Conservation (phyloP, 2,113 vertebrate genomes). For the Callipepla californica region DNA sequence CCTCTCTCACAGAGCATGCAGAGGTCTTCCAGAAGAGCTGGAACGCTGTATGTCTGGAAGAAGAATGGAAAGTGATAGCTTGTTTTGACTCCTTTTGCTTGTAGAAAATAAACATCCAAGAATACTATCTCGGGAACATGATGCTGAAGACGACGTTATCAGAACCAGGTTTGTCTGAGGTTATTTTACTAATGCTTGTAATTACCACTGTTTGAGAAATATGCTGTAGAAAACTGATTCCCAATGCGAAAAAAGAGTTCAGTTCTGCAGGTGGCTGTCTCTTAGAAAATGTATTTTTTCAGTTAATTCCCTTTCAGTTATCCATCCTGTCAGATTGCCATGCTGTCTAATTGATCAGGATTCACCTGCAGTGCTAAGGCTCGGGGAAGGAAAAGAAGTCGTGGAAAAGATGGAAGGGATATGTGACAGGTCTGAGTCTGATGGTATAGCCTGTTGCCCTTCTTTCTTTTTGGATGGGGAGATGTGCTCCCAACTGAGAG, state of each 20-base stretch:
- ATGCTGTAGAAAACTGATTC: neutral
- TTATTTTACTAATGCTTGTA: neutral
- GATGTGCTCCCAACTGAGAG: neutral
- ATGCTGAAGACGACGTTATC: slow-evolving; percentile 79
- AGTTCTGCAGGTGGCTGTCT: neutral
- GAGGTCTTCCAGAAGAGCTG: neutral
- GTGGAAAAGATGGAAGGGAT: neutral
- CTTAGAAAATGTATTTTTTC: neutral
- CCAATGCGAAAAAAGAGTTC: neutral
- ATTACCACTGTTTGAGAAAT: neutral
- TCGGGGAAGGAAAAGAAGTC: neutral
- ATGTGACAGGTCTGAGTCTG: neutral
- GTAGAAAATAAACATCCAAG: slow-evolving; percentile 94
- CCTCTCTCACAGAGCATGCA: neutral
- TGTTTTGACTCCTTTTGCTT: slow-evolving; percentile 52
- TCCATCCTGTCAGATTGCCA: neutral
- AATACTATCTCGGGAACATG: slow-evolving; percentile 93
- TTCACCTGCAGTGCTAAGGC: neutral
- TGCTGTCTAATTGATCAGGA: neutral
- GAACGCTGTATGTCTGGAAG: neutral
- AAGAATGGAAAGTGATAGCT: neutral
- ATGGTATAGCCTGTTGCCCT: neutral
- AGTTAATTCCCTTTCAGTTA: neutral
- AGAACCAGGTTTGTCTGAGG: slow-evolving; percentile 82
- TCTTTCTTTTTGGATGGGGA: neutral